Conservation (phyloP, 1,140 invertebrate species). For the Cyrtorhinus lividipennis region DNA sequence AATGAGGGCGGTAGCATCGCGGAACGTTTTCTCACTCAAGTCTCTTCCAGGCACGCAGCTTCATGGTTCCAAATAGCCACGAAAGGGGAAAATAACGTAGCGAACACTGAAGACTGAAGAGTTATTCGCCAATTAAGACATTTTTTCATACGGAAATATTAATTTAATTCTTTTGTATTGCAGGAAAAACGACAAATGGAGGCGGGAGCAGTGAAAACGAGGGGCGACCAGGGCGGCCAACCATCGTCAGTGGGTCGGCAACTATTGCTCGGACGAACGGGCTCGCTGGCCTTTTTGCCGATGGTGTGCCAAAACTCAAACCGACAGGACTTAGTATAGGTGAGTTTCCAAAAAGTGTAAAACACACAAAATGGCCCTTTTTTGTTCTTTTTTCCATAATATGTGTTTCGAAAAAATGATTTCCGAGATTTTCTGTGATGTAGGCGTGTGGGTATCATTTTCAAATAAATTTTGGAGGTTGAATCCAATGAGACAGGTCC, state of each 20-base stretch:
- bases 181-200: background rate
- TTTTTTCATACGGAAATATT: background rate
- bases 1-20: background rate
- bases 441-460: no score
- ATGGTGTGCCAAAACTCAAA: slow-evolving; percentile 74
- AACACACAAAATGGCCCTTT: no score
- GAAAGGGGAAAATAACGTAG: background rate
- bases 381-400: no score
- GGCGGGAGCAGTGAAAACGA: background rate
- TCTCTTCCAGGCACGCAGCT: no score
- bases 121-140: background rate
- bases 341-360: no score
- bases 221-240: background rate
- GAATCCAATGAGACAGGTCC: no score
- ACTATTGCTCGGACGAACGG: slow-evolving; percentile 28
- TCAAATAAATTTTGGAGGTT: no score
- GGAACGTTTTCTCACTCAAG: background rate
- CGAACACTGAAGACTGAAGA: background rate
- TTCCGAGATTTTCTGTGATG: no score
- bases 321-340: slow-evolving; percentile 42
- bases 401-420: no score
- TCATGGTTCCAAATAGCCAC: background rate
- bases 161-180: background rate
- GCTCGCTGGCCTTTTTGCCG: slow-evolving; percentile 66
- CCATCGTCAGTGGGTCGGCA: slow-evolving; percentile 19